Evolutionary conservation across 2,888 invertebrate genomes (phyloP).

Genomic region (Drosophila glabriapex): DNA sequence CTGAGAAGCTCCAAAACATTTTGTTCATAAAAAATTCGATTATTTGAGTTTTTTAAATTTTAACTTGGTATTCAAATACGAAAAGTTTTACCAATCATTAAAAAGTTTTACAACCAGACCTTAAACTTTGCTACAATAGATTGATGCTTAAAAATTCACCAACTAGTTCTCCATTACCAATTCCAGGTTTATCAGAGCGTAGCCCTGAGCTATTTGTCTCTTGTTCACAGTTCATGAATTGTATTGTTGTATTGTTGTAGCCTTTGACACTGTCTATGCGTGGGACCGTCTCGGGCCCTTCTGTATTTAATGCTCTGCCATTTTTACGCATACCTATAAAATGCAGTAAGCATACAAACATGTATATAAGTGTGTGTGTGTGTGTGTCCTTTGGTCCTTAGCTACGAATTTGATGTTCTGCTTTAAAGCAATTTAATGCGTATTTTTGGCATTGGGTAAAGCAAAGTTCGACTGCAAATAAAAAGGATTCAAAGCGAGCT

Average conservation of each 20-base stretch:
- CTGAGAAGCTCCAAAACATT: background rate
- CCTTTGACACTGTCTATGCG: slow-evolving; percentile 37
- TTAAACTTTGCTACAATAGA: background rate
- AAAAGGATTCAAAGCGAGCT: slow-evolving; percentile 39
- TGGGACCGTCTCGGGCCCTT: slow-evolving; percentile 20
- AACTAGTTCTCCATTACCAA: background rate
- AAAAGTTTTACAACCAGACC: background rate
- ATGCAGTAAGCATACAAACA: slow-evolving; percentile 30
- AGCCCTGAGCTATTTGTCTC: slow-evolving; percentile 40
- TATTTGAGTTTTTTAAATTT: background rate
- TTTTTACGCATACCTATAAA: slow-evolving; percentile 55
- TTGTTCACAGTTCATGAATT: slow-evolving; percentile 52
- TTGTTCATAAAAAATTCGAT: background rate
- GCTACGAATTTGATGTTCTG: slow-evolving; percentile 37
- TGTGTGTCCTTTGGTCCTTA: slow-evolving; percentile 22
- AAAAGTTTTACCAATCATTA: background rate
- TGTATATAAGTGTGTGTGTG: slow-evolving; percentile 9
- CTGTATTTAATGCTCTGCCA: slow-evolving; percentile 57
- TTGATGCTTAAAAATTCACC: background rate
- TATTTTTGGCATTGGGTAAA: slow-evolving; percentile 39
- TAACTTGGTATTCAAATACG: background rate
- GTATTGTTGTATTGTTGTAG: slow-evolving; percentile 62
- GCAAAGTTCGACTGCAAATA: slow-evolving; percentile 9
- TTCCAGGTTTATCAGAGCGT: background rate
- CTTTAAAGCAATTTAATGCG: slow-evolving; percentile 63